Evolutionary conservation across 2,113 vertebrate species (phyloP), one percentile per base, ranked within the genome.

Genomic region (Lucifuga dentata): DNA sequence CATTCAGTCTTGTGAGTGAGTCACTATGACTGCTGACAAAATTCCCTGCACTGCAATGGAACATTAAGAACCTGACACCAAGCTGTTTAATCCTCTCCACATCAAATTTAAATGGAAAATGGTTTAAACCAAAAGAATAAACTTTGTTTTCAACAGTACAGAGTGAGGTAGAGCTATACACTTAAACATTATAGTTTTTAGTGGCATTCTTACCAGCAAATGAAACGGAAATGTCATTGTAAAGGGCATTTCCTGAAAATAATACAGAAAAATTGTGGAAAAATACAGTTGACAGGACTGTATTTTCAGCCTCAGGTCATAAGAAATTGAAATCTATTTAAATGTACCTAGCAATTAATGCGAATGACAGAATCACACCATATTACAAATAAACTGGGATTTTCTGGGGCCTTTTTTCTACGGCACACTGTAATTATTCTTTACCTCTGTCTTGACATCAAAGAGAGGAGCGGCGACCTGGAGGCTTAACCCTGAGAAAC

Each of bases 401-500:
- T 69, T 70, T 6, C 57, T 10, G 7, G 59, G 8, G 26, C 26
- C 16, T 38, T 36, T 77, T 76, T 79, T 32, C 61, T 60, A 21
- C 39, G 4, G 7, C 24, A 32, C 51, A 43, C 60, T 72, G 68
- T 72, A 73, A 86, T 86, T 83, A 77, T 45, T 46, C 60, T 64
- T 65, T 45, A 39, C 68, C 32, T 61, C 53, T 56, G 49, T 12
- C 21, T 58, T 75, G 70, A 80, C 66, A 85, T 86, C 69, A 85
- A 84, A 89, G 76, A 70, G 41, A 52, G 32, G 21, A 68, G 62
- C 23, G 20, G 66, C 40, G 43, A 87, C 73, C 55, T 41, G 29
- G 44, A 73, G 78, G 67, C 88, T 91, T 87, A 87, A 79, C 70
- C 65, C 59, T 73, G 58, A 45, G 59, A 76, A 75, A 71, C 58